These are phyloP conservation scores for Tilapia sparmanii DNA, from an alignment of 2,113 vertebrate genomes.

Conservation along the genomic window DNA sequence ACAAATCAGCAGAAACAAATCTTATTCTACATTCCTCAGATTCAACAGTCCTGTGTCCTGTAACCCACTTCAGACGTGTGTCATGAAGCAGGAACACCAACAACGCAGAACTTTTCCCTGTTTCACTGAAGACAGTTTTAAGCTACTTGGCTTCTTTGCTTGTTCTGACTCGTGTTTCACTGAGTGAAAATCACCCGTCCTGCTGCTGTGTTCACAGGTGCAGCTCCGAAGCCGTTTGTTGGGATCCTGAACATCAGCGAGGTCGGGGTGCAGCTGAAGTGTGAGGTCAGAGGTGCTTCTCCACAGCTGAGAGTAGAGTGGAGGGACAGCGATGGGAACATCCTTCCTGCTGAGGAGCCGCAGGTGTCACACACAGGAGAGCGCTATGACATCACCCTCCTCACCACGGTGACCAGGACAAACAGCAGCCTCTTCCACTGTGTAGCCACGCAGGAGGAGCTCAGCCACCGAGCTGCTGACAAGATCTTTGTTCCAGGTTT, in stretches of 20 bases:
- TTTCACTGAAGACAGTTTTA: background rate
- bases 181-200: background rate
- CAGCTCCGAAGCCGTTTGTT: background rate
- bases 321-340: background rate
- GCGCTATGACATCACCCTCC: background rate
- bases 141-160: background rate
- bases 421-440: rapidly evolving
- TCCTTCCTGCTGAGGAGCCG: background rate
- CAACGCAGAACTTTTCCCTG: rapidly evolving
- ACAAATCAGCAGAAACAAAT: background rate
- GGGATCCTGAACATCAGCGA: background rate
- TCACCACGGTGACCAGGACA: background rate
- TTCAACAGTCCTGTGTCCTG: background rate
- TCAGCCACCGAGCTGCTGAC: background rate
- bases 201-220: background rate
- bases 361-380: background rate
- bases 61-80: rapidly evolving
- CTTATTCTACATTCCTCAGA: background rate
- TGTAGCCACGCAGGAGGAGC: background rate
- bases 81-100: background rate
- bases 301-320: rapidly evolving
- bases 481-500: background rate
- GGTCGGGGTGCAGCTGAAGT: background rate
- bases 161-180: background rate
- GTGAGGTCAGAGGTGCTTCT: background rate